Base-by-base conservation (phyloP, 2,888 invertebrate species). In the Lasioglossum villosulum region DNA sequence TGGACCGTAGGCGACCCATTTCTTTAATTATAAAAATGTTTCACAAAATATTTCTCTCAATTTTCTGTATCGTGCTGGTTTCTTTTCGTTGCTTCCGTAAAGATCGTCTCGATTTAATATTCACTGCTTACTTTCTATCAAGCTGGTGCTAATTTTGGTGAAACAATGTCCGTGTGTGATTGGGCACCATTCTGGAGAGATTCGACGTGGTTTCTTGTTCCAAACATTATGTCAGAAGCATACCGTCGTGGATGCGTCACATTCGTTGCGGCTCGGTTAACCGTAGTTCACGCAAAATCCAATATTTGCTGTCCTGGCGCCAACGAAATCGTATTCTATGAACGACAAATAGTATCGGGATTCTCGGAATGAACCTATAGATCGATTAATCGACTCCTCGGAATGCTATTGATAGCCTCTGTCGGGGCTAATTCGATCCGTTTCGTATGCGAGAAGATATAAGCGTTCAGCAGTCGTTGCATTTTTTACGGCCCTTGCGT, bases 361-460 rank as follows among this genome's bases (percentile, higher is more conserved):
- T 66, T 66, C 66, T 34, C 19, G 14, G 34, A 66, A 34, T 16
- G 66, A 66, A 66, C 19, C 34, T 6, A 23, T 3, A 30, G 34
- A 34, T 66, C 34, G 34, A 66, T 34, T 16, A 16, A 34, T 66
- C 34, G 34, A 8, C 34, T 66, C 66, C 66, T 23, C 3, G 6
- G 66, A 19, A 66, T 34, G 34, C 10, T 6, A 8, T 27, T 16
- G 52, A 74, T 74, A 82, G 30, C 23, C 30, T 19, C 37, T 52
- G 12, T 71, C 63, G 52, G 14, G 19, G 48, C n/a, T 75, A 74
- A 37, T 42, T 10, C 42, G 39, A 83, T 70, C 42, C 76, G 75
- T 75, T 82, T 68, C n/a, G 72, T 19, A 63, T 83, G 63, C 52
- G 34, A 12, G 30, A 16, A 19, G 59, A 59, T 12, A 27, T 14